These are phyloP conservation scores for Liasis olivaceus DNA, from an alignment of 2,797 vertebrate species.

Conservation along the genomic window DNA sequence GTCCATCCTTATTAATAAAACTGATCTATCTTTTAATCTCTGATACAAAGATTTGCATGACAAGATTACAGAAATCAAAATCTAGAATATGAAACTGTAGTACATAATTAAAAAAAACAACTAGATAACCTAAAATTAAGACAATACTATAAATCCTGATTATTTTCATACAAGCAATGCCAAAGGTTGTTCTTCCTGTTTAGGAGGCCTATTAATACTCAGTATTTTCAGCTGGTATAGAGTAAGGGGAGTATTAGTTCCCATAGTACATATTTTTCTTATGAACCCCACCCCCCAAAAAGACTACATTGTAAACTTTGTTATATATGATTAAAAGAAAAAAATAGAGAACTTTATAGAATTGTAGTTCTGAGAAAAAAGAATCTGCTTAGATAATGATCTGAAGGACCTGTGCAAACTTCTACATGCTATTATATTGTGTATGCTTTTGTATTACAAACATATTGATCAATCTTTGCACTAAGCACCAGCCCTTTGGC, in stretches of 20 bases:
- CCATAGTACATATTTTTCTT: background rate
- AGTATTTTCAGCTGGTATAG: background rate
- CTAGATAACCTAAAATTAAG: background rate
- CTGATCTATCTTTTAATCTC: slow-evolving; percentile 53
- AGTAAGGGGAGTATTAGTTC: background rate
- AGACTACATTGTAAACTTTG: background rate
- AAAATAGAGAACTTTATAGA: background rate
- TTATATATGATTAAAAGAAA: background rate
- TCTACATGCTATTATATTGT: accelerated
- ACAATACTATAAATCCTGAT: slow-evolving; percentile 30
- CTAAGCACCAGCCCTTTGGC: slow-evolving; percentile 8
- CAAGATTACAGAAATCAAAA: slow-evolving; percentile 63
- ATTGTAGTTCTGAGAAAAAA: background rate
- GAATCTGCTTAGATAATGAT: background rate
- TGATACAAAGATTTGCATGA: slow-evolving; percentile 55
- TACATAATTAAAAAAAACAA: background rate
- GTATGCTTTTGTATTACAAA: background rate
- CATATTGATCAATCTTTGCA: slow-evolving; percentile 21
- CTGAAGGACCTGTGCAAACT: background rate
- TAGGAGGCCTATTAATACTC: background rate
- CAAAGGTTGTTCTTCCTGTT: slow-evolving; percentile 6
- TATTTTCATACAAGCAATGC: slow-evolving; percentile 33
- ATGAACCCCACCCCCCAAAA: background rate
- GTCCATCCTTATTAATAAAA: slow-evolving; percentile 34
- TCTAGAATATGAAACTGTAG: slow-evolving; percentile 40